phyloP scores from a whole-genome alignment of 1,140 invertebrate genomes.

The Lasioglossum albipes region DNA sequence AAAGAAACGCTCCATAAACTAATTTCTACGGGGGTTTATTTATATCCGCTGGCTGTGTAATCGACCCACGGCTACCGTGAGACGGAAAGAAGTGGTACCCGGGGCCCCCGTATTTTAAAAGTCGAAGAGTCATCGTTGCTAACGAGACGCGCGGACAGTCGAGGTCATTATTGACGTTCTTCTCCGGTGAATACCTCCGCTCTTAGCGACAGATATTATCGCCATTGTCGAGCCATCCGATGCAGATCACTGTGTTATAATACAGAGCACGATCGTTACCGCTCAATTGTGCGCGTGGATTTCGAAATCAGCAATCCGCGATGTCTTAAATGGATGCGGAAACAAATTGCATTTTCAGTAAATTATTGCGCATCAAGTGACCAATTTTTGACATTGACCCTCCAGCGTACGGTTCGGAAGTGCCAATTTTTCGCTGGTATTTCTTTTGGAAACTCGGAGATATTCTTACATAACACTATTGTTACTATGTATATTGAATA shows the following conservation, averaged over 20 bases:
- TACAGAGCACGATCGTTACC: constrained; percentile 56
- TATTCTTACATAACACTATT: too few relatives aligned
- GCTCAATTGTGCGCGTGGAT: constrained; percentile 43
- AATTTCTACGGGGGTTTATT: constrained; percentile 63
- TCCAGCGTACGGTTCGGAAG: too few relatives aligned
- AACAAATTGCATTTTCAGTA: too few relatives aligned
- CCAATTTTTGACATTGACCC: too few relatives aligned
- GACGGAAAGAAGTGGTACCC: constrained; percentile 44
- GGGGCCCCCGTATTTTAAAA: constrained; percentile 47
- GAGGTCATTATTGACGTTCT: constrained; percentile 57
- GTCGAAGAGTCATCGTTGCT: constrained; percentile 73
- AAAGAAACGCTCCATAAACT: constrained; percentile 55
- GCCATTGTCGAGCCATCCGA: constrained; percentile 36
- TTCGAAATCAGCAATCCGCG: constrained; percentile 31
- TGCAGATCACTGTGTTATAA: constrained; percentile 36
- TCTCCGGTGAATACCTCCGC: constrained; percentile 56
- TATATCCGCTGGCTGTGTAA: constrained; percentile 58
- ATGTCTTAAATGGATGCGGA: too few relatives aligned
- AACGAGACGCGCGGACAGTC: constrained; percentile 69
- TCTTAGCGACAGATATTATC: constrained; percentile 64
- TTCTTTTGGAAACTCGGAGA: too few relatives aligned
- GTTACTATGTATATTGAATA: too few relatives aligned
- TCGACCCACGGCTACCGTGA: constrained; percentile 66
- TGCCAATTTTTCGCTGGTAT: too few relatives aligned
- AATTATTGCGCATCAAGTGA: too few relatives aligned